Evolutionary conservation across 1,140 invertebrate species (phyloP).

Genomic region (Tribolium castaneum): DNA sequence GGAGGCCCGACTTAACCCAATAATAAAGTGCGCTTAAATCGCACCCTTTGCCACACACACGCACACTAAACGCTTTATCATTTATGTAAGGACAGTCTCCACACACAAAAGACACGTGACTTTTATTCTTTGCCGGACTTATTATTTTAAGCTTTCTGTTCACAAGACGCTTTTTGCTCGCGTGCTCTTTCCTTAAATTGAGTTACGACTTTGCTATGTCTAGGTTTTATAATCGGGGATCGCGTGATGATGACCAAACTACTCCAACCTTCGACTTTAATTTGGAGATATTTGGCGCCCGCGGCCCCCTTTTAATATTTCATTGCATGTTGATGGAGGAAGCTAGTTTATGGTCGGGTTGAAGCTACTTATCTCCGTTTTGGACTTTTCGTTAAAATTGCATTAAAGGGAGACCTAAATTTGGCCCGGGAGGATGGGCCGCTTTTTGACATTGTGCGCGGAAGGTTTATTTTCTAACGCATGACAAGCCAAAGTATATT

Average conservation of each 20-base stretch:
- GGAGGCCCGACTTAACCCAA: conserved; percentile 27
- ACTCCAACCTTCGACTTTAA: background rate
- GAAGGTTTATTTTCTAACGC: background rate
- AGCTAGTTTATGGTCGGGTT: background rate
- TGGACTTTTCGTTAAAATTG: conserved; percentile 8
- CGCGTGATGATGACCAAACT: background rate
- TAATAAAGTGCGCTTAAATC: conserved; percentile 22
- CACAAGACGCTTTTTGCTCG: too few relatives aligned
- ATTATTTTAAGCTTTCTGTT: background rate
- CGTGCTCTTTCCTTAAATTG: background rate
- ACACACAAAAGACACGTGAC: background rate
- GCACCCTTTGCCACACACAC: background rate
- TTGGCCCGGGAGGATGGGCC: background rate
- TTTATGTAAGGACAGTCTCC: background rate
- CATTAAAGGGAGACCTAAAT: background rate
- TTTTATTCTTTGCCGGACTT: background rate
- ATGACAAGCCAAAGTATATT: background rate
- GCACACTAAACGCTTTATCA: background rate
- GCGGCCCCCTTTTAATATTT: background rate
- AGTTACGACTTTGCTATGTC: background rate
- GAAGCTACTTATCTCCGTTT: conserved; percentile 27
- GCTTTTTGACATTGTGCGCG: background rate
- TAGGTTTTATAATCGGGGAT: background rate
- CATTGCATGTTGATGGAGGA: conserved; percentile 10
- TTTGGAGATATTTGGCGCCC: background rate